A percentile compares a stretch with the other conserved stretches of the same genome.
Evolutionary conservation across 2,888 invertebrate species (phyloP).

Genomic region (Terebella lapidaria): DNA sequence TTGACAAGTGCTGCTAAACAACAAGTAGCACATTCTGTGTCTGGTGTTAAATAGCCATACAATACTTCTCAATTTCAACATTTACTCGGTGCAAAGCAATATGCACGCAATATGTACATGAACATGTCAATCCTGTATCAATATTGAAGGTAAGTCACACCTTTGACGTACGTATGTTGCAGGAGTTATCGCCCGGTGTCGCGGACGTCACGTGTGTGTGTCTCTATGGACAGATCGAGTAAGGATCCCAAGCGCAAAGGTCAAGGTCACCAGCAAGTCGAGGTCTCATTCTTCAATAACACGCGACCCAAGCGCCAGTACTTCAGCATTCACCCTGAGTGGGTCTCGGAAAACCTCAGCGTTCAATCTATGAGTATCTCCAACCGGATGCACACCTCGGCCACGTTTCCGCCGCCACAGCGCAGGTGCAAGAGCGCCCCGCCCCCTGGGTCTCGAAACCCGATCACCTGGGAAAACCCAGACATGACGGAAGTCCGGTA

Average conservation of each 20-base stretch:
- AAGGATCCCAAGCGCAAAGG: background rate
- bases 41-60: no score
- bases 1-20: no score
- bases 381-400: background rate
- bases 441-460: slow-evolving; percentile 1
- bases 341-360: slow-evolving; percentile 45
- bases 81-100: no score
- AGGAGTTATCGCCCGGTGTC: no score
- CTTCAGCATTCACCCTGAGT: slow-evolving; percentile 49
- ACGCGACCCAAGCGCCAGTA: slow-evolving; percentile 24
- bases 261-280: background rate
- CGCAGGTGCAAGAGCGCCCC: slow-evolving; percentile 4
- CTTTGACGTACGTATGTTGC: no score
- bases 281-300: background rate
- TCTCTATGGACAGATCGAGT: background rate
- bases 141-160: no score
- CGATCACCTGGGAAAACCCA: slow-evolving; percentile 7
- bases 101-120: no score
- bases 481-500: background rate
- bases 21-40: no score
- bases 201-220: no score
- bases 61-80: no score
- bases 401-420: background rate
- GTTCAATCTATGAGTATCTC: slow-evolving; percentile 31
- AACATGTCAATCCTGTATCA: no score